Base-by-base conservation (phyloP, 2,113 vertebrate genomes). In the Haemorhous mexicanus region DNA sequence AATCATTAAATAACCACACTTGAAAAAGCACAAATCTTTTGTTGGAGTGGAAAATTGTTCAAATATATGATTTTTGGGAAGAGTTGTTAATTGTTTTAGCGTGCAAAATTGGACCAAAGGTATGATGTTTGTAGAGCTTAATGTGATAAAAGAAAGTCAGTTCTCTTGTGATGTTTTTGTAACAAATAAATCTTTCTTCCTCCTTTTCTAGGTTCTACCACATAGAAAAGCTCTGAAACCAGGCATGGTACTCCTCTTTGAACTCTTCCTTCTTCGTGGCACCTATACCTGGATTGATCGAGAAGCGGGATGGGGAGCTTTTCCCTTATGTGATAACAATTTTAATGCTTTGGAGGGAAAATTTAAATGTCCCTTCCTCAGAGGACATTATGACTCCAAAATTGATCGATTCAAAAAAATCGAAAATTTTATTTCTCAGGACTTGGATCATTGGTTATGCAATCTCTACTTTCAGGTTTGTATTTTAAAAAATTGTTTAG, bases 381-480 rank as follows among this genome's bases (percentile, higher is more conserved):
- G 98, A 87, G 99, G 99, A 23, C 96, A 92, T 75, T 98, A 98
- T 2, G 89, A 98, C 77, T 75, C 94, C 73, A 97, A 79, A 73
- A 55, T 99, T 43, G 93, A 98, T 94, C 96, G 97, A 90, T 99
- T 99, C 97, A 94, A 90, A 91, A 98, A 98, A 97, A 98, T 98
- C 8, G 99, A 99, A 96, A 97, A 95, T 26, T 92, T 98, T 84
- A 98, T 99, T 91, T 98, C 98, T 55, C 97, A 97, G 59, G 99
- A 99, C 88, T 97, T 99, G 74, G 98, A 99, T 96, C 97, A 98
- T 86, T 99, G 99, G 99, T 94, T 99, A 61, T 99, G 99, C 95
- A 99, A 99, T 96, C 97, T 99, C 85, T 99, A 99, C 97, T 99
- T 99, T 94, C 98, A 99, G 99, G 99, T 99, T 94, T 73, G 97